Evolutionary conservation across 1,140 invertebrate genomes (phyloP), one percentile per base, ranked within the genome.

Genomic region (Hyles vespertilio): DNA sequence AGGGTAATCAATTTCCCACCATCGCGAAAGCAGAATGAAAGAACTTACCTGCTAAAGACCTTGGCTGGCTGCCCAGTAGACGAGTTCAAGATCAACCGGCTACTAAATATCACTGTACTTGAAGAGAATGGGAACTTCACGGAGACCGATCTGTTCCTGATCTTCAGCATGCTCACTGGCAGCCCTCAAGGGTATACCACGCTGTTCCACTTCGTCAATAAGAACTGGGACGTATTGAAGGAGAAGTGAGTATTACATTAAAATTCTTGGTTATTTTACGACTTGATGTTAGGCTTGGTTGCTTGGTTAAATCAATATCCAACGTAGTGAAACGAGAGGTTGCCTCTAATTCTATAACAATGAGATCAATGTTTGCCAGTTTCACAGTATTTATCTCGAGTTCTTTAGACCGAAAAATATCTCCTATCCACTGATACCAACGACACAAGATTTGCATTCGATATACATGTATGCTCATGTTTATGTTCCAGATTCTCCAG

Each of bases 31-130:
- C 91, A 92, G 65, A 94, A 92, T 65, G 94, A 95, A 81, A 84
- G 94, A 67, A 94, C 94, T 0, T 95, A 93, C 77, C 85, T 95
- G 0, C 76, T 96, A 7, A 95, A 95, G 81, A 93, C 93, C 2
- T 74, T 96, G 2, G 93, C 94, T 0, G 93, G 94, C 2, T 96
- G 95, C 83, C 93, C 94, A 1, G 90, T 91, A 11, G 91, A 94
- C 62, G 76, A 90, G 0, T 89, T 86, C 59, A 95, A 94, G 70
- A 94, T 95, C 34, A 84, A 92, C 69, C 91, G 91, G 61, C 73
- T 96, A 1, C 74, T 96, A 12, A 92, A 95, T 59, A 86, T 93
- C 5, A 92, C 94, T 0, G 89, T 95, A 32, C 61, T 95, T 48
- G 89, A 93, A 62, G 87, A 91, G 49, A 92, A 94, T 64, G 89